Conservation (phyloP, 2,888 invertebrate genomes). For the Drosophila pseudotalamancana region DNA sequence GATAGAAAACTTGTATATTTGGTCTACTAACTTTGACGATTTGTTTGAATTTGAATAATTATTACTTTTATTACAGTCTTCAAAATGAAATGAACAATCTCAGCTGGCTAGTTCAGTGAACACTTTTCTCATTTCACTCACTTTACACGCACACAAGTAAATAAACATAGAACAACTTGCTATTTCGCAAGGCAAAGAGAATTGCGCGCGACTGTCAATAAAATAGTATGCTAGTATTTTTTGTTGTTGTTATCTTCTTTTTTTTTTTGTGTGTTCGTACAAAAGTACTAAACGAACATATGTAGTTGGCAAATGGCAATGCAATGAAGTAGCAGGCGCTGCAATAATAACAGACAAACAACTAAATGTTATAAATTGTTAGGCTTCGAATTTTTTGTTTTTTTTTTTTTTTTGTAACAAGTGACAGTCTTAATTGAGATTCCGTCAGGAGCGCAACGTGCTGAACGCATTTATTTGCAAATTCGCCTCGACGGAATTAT, state of each 20-base stretch:
- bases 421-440: conserved; percentile 37
- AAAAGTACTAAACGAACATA: conserved; percentile 21
- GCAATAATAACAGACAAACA: conserved; percentile 20
- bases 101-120: conserved; percentile 4
- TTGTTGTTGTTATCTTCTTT: conserved; percentile 14
- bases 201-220: conserved; percentile 46
- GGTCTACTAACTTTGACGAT: not conserved
- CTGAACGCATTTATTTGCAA: conserved; percentile 43
- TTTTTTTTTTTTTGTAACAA: conserved; percentile 16
- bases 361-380: conserved; percentile 13
- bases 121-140: not conserved
- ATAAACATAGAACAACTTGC: conserved; percentile 3
- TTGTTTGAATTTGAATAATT: not conserved
- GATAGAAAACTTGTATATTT: not conserved
- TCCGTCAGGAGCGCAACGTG: conserved; percentile 40
- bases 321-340: conserved; percentile 24
- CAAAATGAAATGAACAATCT: not conserved
- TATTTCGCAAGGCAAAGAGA: conserved; percentile 32
- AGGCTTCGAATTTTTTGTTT: conserved; percentile 2
- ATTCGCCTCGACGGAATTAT: conserved; percentile 23
- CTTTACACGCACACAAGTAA: conserved; percentile 7
- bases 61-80: not conserved
- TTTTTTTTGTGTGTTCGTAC: conserved; percentile 6
- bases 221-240: conserved; percentile 50
- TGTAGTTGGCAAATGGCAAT: conserved; percentile 17